Evolutionary conservation across 2,113 vertebrate species (phyloP), one percentile per base, ranked within the genome.

Genomic region (Peucedramus taeniatus): DNA sequence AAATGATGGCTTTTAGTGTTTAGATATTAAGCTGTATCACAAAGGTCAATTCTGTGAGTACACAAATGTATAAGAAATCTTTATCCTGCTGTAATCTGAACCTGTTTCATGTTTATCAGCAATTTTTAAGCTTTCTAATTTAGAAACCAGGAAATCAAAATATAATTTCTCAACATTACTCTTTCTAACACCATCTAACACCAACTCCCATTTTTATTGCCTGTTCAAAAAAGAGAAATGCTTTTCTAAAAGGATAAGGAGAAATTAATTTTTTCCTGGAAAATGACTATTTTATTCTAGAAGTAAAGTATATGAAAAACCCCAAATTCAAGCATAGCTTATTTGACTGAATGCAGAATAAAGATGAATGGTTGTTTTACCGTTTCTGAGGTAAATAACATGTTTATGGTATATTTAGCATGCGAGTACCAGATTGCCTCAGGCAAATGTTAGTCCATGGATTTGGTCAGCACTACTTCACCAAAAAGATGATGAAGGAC

Each of bases 1-100:
- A 99, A 99, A 98, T 98, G 98, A 98, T 85, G 98, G 97, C 96
- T 98, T 97, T 98, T 98, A 98, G 97, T 97, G 96, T 96, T 97
- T 87, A 96, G 96, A 98, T 95, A 94, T 97, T 97, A 97, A 94
- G 96, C 97, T 97, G 95, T 97, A 97, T 98, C 97, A 97, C 95
- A 96, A 98, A 98, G 98, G 97, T 98, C 98, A 98, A 97, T 94
- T 95, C 95, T 98, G 97, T 98, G 97, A 91, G 66, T 97, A 98
- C 83, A 97, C 97, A 97, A 98, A 97, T 84, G 97, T 81, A 91
- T 53, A 97, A 90, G 86, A 94, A 93, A 93, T 94, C 83, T 97
- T 96, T 96, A 78, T 82, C 87, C 94, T 96, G 85, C 83, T 96
- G 96, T 95, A 64, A 97, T 91, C 78, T 89, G 84, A 93, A 96